Percentiles rank a stretch among this genome's conserved stretches.
Conservation (phyloP, 1,140 invertebrate species). For the Drosophila ohnishii region DNA sequence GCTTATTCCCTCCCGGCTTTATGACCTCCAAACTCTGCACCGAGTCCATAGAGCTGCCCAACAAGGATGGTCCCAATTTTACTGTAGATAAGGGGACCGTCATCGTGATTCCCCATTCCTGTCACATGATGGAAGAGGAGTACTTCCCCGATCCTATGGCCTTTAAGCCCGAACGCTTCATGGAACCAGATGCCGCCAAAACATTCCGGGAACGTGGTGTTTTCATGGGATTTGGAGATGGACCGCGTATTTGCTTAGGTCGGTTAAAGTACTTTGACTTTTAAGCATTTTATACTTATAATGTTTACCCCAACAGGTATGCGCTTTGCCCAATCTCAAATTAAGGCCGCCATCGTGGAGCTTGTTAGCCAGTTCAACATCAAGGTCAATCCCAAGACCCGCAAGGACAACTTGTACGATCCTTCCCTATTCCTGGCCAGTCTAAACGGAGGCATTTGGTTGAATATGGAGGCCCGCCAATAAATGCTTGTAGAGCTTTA, state of each 20-base stretch:
- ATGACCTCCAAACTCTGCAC: constrained; percentile 61
- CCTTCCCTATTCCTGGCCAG: constrained; percentile 7
- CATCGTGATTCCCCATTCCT: constrained; percentile 84
- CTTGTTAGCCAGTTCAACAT: constrained; percentile 65
- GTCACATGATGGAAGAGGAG: constrained; percentile 85
- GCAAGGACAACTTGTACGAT: constrained; percentile 55
- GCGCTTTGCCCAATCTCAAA: constrained; percentile 68
- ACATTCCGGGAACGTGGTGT: constrained; percentile 54
- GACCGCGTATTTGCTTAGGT: constrained; percentile 68
- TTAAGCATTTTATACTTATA: background rate
- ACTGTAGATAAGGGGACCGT: constrained; percentile 83
- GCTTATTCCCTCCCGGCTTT: constrained; percentile 47
- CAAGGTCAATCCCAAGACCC: constrained; percentile 61
- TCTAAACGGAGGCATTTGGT: constrained; percentile 47
- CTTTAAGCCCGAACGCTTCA: constrained; percentile 88
- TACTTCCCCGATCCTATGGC: constrained; percentile 87
- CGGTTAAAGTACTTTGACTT: background rate
- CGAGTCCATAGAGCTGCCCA: constrained; percentile 49
- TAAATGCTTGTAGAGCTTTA: background rate
- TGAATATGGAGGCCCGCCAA: constrained; percentile 46
- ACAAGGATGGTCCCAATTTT: constrained; percentile 51
- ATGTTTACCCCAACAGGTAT: constrained; percentile 33
- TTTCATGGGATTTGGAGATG: constrained; percentile 66
- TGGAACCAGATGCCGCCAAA: constrained; percentile 56
- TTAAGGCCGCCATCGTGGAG: constrained; percentile 67